A percentile compares a stretch with the other conserved stretches of the same genome.
Evolutionary conservation across 2,113 vertebrate species (phyloP).

Genomic region (Paramisgurnus dabryanus): DNA sequence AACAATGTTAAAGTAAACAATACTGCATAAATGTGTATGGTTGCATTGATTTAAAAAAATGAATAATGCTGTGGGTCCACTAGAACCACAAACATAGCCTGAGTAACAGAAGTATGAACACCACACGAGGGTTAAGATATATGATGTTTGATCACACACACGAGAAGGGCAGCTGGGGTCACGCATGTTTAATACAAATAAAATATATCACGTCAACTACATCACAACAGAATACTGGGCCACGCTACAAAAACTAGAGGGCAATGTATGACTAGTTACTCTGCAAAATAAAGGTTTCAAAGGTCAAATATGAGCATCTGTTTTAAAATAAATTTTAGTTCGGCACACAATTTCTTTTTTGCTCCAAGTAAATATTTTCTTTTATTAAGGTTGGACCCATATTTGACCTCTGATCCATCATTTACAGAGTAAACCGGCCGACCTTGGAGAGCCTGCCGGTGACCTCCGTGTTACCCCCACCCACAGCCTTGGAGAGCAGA

Average conservation of each 20-base stretch:
- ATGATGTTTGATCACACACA: not conserved
- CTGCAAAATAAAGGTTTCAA: conserved; percentile 22
- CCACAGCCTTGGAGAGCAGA: conserved; percentile 63
- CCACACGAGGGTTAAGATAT: too few species aligned
- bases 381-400: not conserved
- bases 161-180: not conserved
- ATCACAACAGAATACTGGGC: not conserved
- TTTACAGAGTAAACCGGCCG: conserved; percentile 49
- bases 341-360: too few species aligned
- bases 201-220: not conserved
- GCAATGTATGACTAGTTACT: conserved; percentile 18
- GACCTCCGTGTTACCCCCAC: conserved; percentile 57
- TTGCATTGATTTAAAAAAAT: too few species aligned
- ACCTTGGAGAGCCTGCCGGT: conserved; percentile 72
- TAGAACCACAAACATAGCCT: too few species aligned
- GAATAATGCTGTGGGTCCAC: too few species aligned
- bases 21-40: too few species aligned
- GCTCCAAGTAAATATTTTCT: not conserved
- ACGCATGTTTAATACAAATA: not conserved
- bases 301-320: conserved; percentile 38
- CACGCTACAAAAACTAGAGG: too few species aligned
- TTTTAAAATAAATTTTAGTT: too few species aligned
- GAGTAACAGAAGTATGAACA: too few species aligned
- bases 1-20: too few species aligned
- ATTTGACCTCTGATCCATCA: conserved; percentile 43